Percentiles rank a stretch among this genome's conserved stretches.
Evolutionary conservation across 1,140 invertebrate genomes (phyloP).

Genomic region (Bombus ignitus): DNA sequence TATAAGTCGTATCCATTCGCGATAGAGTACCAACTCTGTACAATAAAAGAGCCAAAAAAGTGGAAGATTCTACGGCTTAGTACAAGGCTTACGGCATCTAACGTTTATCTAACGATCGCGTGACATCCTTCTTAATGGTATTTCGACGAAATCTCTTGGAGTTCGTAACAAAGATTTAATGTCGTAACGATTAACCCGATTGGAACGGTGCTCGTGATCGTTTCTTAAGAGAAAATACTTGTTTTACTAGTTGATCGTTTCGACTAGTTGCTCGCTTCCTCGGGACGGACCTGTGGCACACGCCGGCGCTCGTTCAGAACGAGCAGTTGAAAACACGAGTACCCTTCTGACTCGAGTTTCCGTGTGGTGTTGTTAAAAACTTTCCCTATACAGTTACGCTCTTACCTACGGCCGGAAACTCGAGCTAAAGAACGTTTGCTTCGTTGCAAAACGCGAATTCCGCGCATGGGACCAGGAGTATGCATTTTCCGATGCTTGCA

Average conservation of each 20-base stretch:
- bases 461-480: background rate
- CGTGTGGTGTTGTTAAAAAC: background rate
- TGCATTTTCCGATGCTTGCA: background rate
- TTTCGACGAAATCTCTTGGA: background rate
- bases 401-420: background rate
- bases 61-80: background rate
- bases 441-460: background rate
- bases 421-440: too few relatives aligned
- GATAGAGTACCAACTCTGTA: background rate
- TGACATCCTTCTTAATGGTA: background rate
- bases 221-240: background rate
- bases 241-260: background rate
- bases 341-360: slow-evolving; percentile 21
- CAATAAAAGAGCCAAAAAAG: background rate
- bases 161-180: background rate
- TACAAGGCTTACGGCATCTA: background rate
- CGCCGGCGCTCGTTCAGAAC: background rate
- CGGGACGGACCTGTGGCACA: too few relatives aligned
- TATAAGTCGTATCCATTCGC: background rate
- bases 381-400: background rate
- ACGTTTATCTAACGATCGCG: slow-evolving; percentile 4
- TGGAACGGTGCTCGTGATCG: background rate
- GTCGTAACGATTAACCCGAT: background rate
- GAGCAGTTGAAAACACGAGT: slow-evolving; percentile 12
- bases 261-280: background rate